These are phyloP conservation scores for Graptemys geographica DNA, from an alignment of 2,797 vertebrate species.

Conservation along the genomic window DNA sequence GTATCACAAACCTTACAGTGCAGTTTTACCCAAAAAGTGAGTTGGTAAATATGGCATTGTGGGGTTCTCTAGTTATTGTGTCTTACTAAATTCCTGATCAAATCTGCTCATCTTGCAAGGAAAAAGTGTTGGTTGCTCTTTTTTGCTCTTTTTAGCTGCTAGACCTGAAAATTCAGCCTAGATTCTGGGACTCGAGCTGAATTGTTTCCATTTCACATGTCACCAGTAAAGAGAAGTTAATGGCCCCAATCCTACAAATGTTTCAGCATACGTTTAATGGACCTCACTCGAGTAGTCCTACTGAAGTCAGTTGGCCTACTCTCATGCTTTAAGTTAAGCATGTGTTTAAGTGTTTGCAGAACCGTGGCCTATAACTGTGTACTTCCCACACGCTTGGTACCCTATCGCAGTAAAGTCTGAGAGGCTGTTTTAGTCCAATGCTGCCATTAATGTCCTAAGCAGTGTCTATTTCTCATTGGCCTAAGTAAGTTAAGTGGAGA, in stretches of 20 bases:
- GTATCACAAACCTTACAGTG: background rate
- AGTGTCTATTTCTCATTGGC: background rate
- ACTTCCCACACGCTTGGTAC: background rate
- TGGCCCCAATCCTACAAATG: background rate
- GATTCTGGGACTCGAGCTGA: background rate
- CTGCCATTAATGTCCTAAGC: background rate
- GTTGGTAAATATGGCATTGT: background rate
- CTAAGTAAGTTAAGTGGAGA: background rate
- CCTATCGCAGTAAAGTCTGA: background rate
- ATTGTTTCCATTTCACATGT: constrained; percentile 7
- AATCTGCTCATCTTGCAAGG: constrained; percentile 5
- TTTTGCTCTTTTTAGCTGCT: constrained; percentile 16
- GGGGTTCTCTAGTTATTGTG: constrained; percentile 23
- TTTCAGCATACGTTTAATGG: background rate
- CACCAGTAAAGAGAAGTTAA: constrained; percentile 27
- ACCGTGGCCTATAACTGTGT: background rate
- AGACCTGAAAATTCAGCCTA: constrained; percentile 37
- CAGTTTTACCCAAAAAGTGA: background rate
- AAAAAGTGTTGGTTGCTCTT: constrained; percentile 14
- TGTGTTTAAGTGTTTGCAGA: background rate
- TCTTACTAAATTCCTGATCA: background rate
- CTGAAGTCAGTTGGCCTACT: background rate
- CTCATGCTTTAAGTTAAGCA: background rate
- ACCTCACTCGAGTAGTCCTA: background rate
- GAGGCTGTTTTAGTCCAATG: background rate